These are phyloP conservation scores for Rhogogaster chlorosoma DNA, from an alignment of 2,888 invertebrate species.

Conservation along the genomic window DNA sequence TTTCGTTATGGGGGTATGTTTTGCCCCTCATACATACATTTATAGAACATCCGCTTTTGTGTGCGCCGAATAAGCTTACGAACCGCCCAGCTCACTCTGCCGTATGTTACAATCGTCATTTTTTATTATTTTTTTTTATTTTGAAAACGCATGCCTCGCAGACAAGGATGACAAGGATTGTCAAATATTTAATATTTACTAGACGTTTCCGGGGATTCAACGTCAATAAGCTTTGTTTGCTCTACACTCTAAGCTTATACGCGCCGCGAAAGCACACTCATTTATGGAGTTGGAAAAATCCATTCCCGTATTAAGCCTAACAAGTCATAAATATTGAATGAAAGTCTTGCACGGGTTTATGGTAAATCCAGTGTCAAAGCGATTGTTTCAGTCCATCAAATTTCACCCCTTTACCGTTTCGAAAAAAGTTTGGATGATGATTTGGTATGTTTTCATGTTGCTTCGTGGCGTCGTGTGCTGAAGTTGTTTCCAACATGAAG, in stretches of 20 bases:
- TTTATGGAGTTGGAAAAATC: constrained; percentile 9
- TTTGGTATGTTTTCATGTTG: background rate
- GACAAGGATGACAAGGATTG: background rate
- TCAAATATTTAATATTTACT: constrained; percentile 6
- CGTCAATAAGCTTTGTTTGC: background rate
- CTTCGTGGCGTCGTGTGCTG: background rate
- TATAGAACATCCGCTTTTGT: background rate
- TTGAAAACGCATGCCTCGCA: background rate
- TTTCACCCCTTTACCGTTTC: background rate
- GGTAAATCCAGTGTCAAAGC: background rate
- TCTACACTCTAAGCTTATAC: background rate
- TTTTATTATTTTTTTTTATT: background rate
- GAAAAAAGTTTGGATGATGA: background rate
- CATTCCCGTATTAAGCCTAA: background rate
- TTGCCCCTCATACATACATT: no score
- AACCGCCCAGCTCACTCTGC: background rate
- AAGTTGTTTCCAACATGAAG: background rate
- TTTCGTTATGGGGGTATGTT: no score
- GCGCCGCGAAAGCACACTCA: background rate
- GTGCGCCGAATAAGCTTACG: background rate
- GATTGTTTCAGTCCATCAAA: background rate
- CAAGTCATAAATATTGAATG: background rate
- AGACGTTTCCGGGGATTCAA: background rate
- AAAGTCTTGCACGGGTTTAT: background rate
- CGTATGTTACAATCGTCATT: background rate